phyloP scores from a whole-genome alignment of 37 sponge, comb jelly and placozoan species.

The Axinella damicornis region DNA sequence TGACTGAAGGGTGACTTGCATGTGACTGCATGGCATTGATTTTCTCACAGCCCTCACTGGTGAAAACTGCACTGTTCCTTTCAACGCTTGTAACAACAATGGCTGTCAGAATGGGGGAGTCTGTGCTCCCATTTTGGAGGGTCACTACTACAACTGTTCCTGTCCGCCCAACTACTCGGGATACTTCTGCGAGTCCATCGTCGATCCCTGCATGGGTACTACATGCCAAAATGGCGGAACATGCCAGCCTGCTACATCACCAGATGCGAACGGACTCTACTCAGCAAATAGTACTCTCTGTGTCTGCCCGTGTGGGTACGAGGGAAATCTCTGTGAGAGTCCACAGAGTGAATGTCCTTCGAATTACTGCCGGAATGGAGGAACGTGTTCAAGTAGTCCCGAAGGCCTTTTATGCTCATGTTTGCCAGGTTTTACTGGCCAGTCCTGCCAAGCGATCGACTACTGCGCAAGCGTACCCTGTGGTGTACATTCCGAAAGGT shows the following conservation, averaged over 20 bases:
- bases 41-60: constrained; percentile 49
- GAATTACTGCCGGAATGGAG: constrained; percentile 35
- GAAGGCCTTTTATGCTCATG: constrained; percentile 26
- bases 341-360: not conserved
- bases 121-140: constrained; percentile 21
- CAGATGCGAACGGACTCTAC: not conserved
- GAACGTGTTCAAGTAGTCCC: not conserved
- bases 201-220: constrained; percentile 20
- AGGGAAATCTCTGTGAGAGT: not conserved
- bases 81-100: constrained; percentile 35
- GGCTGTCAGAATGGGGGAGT: constrained; percentile 63
- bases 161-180: constrained; percentile 52
- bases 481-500: not conserved
- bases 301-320: constrained; percentile 16
- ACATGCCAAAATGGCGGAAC: constrained; percentile 29
- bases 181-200: constrained; percentile 23
- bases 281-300: constrained; percentile 9
- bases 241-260: not conserved
- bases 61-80: constrained; percentile 25
- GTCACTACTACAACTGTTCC: constrained; percentile 38
- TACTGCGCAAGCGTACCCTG: constrained; percentile 10
- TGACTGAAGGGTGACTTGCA: not conserved
- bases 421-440: constrained; percentile 24
- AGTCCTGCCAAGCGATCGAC: constrained; percentile 10
- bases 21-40: too few species aligned